Evolutionary conservation across 2,797 vertebrate genomes (phyloP).

Genomic region (Oreochromis grahami): DNA sequence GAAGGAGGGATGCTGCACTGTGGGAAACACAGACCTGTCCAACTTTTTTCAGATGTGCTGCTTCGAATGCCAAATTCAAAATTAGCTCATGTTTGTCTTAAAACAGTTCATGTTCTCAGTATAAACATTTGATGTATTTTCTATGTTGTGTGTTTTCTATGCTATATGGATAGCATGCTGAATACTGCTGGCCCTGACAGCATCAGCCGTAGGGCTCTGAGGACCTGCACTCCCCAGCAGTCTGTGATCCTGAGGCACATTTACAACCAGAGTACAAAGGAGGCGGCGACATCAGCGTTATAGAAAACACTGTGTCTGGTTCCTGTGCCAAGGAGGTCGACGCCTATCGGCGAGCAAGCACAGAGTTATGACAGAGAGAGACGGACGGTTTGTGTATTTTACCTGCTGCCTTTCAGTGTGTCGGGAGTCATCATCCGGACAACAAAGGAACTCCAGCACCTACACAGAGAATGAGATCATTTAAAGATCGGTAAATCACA

Average conservation of each 20-base stretch:
- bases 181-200: neutral
- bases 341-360: neutral
- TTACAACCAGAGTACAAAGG: neutral
- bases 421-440: slow-evolving; percentile 91
- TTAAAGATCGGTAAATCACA: neutral
- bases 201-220: neutral
- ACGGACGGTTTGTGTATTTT: neutral
- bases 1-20: rapidly evolving
- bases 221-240: neutral
- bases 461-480: slow-evolving; percentile 39
- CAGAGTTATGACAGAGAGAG: neutral
- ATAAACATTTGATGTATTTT: neutral
- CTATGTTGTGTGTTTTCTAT: neutral
- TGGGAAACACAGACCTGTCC: neutral
- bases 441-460: slow-evolving; percentile 97
- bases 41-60: neutral
- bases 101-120: neutral
- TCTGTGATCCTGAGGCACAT: neutral
- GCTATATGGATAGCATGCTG: neutral
- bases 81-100: neutral
- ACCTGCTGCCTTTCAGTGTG: slow-evolving; percentile 98
- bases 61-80: neutral
- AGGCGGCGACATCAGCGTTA: neutral
- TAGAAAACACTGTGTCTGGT: neutral
- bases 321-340: neutral